phyloP scores from a whole-genome alignment of 2,888 invertebrate genomes.

The Harpalus rubripes region DNA sequence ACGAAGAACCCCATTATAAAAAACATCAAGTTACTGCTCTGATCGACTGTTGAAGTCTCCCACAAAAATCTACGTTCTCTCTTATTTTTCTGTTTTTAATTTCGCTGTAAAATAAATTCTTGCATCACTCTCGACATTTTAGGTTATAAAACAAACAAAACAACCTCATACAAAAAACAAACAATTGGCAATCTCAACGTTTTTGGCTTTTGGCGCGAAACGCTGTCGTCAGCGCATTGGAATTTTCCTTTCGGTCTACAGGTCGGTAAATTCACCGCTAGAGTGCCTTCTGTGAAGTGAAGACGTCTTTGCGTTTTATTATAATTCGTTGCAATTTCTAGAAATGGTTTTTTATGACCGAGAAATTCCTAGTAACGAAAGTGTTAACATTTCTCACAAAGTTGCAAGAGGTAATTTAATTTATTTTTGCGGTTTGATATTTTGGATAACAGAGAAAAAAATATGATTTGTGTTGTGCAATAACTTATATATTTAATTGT shows the following conservation, averaged over 20 bases:
- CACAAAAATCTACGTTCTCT: neutral
- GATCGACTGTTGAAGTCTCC: neutral
- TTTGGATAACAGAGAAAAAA: neutral
- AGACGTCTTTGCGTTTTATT: neutral
- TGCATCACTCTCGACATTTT: neutral
- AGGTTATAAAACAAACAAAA: neutral
- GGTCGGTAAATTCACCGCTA: neutral
- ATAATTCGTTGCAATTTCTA: conserved; percentile 1
- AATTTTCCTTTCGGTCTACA: neutral
- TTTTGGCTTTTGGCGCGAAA: neutral
- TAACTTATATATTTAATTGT: no score
- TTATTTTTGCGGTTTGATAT: neutral
- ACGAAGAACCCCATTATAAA: no score
- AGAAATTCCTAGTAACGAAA: conserved; percentile 6
- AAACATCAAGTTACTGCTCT: neutral
- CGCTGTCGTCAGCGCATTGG: neutral
- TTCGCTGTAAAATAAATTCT: neutral
- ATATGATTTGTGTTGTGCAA: neutral
- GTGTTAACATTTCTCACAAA: neutral
- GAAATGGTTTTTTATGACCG: neutral
- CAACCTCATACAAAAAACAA: neutral
- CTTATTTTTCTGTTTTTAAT: neutral
- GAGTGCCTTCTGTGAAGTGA: neutral
- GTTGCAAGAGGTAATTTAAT: neutral
- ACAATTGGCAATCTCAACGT: neutral